phyloP scores from a whole-genome alignment of 2,888 invertebrate genomes.

The Drosophila gaucha region DNA sequence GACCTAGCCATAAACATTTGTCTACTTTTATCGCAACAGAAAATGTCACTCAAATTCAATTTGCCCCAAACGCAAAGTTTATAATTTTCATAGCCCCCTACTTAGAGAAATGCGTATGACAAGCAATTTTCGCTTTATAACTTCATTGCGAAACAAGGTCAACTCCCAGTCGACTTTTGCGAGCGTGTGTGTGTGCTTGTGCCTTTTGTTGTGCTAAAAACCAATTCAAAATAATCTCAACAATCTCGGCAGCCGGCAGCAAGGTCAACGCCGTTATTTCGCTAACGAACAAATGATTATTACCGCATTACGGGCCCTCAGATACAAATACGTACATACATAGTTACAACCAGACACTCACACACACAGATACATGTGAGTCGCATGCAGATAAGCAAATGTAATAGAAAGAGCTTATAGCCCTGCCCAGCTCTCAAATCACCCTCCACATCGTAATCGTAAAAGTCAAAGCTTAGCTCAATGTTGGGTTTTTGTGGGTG shows the following conservation, averaged over 20 bases:
- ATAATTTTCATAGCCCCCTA: constrained; percentile 58
- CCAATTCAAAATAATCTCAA: constrained; percentile 76
- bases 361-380: constrained; percentile 33
- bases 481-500: constrained; percentile 54
- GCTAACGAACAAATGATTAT: constrained; percentile 77
- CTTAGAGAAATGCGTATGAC: constrained; percentile 37
- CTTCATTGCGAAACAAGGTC: constrained; percentile 60
- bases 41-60: constrained; percentile 68
- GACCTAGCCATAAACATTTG: constrained; percentile 49
- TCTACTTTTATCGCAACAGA: constrained; percentile 51
- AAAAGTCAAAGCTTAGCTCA: constrained; percentile 71
- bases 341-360: constrained; percentile 1
- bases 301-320: constrained; percentile 63
- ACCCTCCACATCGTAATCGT: constrained; percentile 67
- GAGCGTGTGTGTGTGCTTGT: not conserved
- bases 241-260: constrained; percentile 63
- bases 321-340: constrained; percentile 15
- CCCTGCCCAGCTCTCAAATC: constrained; percentile 9
- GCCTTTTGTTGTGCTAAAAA: constrained; percentile 40
- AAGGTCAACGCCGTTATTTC: constrained; percentile 74
- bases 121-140: constrained; percentile 75
- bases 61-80: constrained; percentile 52
- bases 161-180: not conserved
- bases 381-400: constrained; percentile 75
- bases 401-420: constrained; percentile 72